These are phyloP conservation scores for Sarotherodon lohbergeri DNA, from an alignment of 2,113 vertebrate species.

Conservation along the genomic window DNA sequence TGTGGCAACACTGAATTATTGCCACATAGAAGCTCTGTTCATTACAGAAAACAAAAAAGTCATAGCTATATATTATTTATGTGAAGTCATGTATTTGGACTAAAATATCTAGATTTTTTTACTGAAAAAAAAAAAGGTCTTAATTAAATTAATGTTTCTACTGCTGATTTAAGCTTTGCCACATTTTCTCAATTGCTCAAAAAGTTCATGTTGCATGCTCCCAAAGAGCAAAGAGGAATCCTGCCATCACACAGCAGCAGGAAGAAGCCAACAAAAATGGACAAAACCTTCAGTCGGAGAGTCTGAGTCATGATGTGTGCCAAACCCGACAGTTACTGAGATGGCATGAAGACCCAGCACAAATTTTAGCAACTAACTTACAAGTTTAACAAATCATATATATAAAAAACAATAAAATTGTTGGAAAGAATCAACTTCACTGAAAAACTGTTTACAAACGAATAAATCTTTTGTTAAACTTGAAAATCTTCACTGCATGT, in stretches of 20 bases:
- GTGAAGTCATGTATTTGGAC: not conserved
- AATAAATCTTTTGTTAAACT: not conserved
- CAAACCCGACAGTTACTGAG: not conserved
- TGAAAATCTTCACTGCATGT: not conserved
- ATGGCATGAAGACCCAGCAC: not conserved
- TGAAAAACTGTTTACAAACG: not conserved
- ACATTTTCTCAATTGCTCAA: not conserved
- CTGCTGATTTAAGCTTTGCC: not conserved
- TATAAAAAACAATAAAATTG: not conserved
- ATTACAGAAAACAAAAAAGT: not conserved
- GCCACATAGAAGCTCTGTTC: not conserved
- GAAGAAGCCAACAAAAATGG: not conserved
- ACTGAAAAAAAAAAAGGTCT: not conserved
- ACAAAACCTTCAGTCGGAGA: not conserved
- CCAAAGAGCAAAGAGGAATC: not conserved
- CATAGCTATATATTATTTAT: not conserved
- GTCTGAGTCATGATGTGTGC: not conserved
- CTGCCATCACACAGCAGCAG: not conserved
- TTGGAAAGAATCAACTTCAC: not conserved
- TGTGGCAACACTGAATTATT: not conserved
- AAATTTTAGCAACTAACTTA: not conserved
- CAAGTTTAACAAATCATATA: fast-evolving
- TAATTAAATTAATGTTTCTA: not conserved
- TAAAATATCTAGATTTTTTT: not conserved
- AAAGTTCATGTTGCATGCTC: not conserved